Evolutionary conservation across 2,888 invertebrate genomes (phyloP).

Genomic region (Camptogramma bilineatum): DNA sequence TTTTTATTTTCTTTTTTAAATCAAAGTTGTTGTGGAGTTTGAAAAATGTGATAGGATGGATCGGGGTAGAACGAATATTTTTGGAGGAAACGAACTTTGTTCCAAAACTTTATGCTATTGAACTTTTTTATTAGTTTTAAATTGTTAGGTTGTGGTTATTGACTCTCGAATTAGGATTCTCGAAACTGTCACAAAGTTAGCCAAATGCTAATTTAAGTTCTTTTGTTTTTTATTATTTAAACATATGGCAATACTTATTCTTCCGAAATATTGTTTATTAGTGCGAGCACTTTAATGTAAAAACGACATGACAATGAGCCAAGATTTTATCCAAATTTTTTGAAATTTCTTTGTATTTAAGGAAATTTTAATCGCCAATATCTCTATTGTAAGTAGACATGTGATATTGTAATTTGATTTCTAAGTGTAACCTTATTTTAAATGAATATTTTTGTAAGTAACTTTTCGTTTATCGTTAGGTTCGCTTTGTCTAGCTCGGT

Average conservation of each 20-base stretch:
- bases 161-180: constrained; percentile 55
- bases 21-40: constrained; percentile 58
- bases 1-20: constrained; percentile 70
- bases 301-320: constrained; percentile 70
- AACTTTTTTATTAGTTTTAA: constrained; percentile 59
- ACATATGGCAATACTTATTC: constrained; percentile 78
- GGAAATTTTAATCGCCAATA: constrained; percentile 72
- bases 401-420: constrained; percentile 85
- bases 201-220: constrained; percentile 77
- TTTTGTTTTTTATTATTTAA: constrained; percentile 63
- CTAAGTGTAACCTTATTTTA: constrained; percentile 81
- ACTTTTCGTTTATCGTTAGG: constrained; percentile 75
- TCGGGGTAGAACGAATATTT: constrained; percentile 68
- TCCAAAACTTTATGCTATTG: constrained; percentile 68
- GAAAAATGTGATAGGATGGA: constrained; percentile 77
- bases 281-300: constrained; percentile 67
- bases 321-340: constrained; percentile 69
- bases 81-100: constrained; percentile 68
- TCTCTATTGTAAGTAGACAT: constrained; percentile 86
- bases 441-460: constrained; percentile 84
- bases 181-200: constrained; percentile 74
- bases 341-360: constrained; percentile 65
- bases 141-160: constrained; percentile 81
- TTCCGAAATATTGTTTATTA: constrained; percentile 79
- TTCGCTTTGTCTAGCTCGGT: constrained; percentile 81